These are phyloP conservation scores for Pollachius pollachius DNA, from an alignment of 2,113 vertebrate species.

Conservation along the genomic window DNA sequence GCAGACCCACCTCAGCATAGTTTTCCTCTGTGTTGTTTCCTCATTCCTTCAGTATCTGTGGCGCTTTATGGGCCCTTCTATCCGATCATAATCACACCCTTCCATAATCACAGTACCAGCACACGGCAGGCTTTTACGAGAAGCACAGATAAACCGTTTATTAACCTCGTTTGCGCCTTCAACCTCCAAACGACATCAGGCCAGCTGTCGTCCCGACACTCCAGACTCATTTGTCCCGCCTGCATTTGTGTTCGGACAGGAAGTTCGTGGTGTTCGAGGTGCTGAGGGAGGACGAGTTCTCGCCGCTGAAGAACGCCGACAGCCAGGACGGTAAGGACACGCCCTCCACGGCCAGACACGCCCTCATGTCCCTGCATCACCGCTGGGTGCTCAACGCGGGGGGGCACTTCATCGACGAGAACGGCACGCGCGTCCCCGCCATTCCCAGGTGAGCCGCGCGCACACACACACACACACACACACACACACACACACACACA, in stretches of 20 bases:
- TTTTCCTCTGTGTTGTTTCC: too few relatives aligned
- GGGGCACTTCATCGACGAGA: conserved; percentile 93
- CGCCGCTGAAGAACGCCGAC: conserved; percentile 94
- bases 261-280: conserved; percentile 93
- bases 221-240: too few relatives aligned
- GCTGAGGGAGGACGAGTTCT: conserved; percentile 93
- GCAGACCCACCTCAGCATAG: too few relatives aligned
- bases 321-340: conserved; percentile 96
- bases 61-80: too few relatives aligned
- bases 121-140: too few relatives aligned
- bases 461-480: background rate
- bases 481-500: background rate
- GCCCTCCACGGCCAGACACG: conserved; percentile 89
- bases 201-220: too few relatives aligned
- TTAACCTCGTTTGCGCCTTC: too few relatives aligned
- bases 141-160: too few relatives aligned
- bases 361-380: conserved; percentile 94
- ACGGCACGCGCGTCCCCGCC: conserved; percentile 85
- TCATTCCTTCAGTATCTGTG: too few relatives aligned
- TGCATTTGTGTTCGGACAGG: conserved; percentile 57
- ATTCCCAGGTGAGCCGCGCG: conserved; percentile 85
- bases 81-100: too few relatives aligned
- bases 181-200: too few relatives aligned
- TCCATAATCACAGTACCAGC: too few relatives aligned
- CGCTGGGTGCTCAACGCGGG: conserved; percentile 96